These are phyloP conservation scores for Paedocypris sp. DNA, from an alignment of 2,113 vertebrate genomes.

Conservation along the genomic window DNA sequence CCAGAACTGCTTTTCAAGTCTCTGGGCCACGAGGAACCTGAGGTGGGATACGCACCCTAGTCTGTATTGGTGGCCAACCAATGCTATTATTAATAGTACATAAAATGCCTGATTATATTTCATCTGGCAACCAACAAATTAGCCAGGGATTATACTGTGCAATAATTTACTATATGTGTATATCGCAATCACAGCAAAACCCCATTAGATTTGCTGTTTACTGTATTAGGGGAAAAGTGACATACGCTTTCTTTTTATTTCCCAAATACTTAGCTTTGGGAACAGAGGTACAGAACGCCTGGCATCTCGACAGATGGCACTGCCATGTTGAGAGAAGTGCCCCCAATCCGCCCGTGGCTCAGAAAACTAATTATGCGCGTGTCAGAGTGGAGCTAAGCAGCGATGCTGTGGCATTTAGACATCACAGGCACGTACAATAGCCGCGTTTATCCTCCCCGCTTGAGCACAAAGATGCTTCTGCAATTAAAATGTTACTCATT, in stretches of 20 bases:
- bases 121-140: too few relatives aligned
- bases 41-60: too few relatives aligned
- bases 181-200: too few relatives aligned
- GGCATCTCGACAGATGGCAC: constrained; percentile 46
- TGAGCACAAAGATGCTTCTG: constrained; percentile 5
- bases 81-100: too few relatives aligned
- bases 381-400: constrained; percentile 39
- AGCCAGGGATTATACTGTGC: too few relatives aligned
- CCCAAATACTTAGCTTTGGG: neutral
- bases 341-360: constrained; percentile 22
- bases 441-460: constrained; percentile 27
- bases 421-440: constrained; percentile 34
- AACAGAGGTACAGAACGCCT: constrained; percentile 23
- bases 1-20: too few relatives aligned
- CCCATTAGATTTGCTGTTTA: neutral
- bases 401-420: constrained; percentile 37
- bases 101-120: too few relatives aligned
- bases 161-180: too few relatives aligned
- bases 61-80: too few relatives aligned
- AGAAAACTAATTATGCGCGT: constrained; percentile 50
- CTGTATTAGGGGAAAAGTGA: constrained; percentile 8
- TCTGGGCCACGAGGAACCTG: too few relatives aligned
- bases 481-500: constrained; percentile 35
- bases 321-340: constrained; percentile 34
- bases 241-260: neutral